A percentile compares a stretch with the other conserved stretches of the same genome.
phyloP scores from a whole-genome alignment of 2,797 vertebrate genomes.

The Danionella dracula region DNA sequence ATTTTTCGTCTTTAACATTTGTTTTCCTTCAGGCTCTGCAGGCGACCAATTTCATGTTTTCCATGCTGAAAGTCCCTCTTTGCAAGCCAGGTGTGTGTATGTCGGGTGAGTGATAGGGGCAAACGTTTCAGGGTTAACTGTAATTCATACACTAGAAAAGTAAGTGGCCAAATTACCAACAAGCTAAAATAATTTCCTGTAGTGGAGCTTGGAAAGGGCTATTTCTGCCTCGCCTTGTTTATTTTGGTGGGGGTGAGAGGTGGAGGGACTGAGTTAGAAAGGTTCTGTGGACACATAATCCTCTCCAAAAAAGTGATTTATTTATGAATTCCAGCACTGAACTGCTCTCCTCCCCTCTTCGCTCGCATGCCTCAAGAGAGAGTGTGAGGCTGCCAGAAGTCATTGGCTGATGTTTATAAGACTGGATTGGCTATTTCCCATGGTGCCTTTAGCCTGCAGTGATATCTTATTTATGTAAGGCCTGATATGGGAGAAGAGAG shows the following conservation, averaged over 20 bases:
- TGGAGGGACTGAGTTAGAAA: constrained; percentile 32
- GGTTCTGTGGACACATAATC: constrained; percentile 71
- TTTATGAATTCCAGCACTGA: constrained; percentile 75
- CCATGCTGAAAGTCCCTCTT: constrained; percentile 16
- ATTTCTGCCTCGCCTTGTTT: constrained; percentile 71
- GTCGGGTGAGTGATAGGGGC: constrained; percentile 36
- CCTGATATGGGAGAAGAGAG: constrained; percentile 77
- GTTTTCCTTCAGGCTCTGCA: constrained; percentile 2
- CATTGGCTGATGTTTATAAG: constrained; percentile 77
- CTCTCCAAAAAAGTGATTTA: constrained; percentile 76
- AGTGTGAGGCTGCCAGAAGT: constrained; percentile 74
- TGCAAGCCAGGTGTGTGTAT: constrained; percentile 37
- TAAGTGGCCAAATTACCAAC: constrained; percentile 67
- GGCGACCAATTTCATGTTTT: constrained; percentile 22
- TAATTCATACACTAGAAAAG: constrained; percentile 65
- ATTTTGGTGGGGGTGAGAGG: constrained; percentile 59
- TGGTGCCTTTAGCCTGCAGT: constrained; percentile 71
- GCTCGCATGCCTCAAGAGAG: constrained; percentile 45
- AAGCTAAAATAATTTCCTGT: constrained; percentile 72
- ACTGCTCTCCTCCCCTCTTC: constrained; percentile 55
- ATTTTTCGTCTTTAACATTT: constrained; percentile 17
- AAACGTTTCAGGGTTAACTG: constrained; percentile 47
- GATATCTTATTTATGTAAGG: constrained; percentile 82
- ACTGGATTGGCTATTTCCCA: constrained; percentile 78
- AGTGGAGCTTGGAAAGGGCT: constrained; percentile 65